phyloP scores from a whole-genome alignment of 2,113 vertebrate species.

The Halcyon malimbica region DNA sequence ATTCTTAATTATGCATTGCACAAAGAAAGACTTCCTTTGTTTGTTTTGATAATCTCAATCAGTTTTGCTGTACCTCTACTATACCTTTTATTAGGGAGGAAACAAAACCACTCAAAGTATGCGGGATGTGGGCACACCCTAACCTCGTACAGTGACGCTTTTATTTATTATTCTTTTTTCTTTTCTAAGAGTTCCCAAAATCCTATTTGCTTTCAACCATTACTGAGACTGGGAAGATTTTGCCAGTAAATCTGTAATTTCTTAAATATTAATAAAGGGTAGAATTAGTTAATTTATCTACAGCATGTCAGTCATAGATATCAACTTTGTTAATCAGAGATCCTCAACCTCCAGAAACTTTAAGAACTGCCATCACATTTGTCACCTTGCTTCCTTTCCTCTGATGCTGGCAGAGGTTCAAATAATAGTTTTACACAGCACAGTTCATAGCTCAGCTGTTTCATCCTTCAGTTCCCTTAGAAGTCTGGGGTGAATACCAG shows the following conservation, averaged over 20 bases:
- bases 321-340: neutral
- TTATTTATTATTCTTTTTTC: neutral
- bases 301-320: neutral
- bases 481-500: conserved; percentile 26
- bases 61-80: neutral
- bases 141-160: neutral
- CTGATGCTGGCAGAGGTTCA: neutral
- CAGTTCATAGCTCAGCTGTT: neutral
- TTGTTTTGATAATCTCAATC: neutral
- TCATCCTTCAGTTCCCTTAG: conserved; percentile 32
- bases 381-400: neutral
- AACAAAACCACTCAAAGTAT: neutral
- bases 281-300: neutral
- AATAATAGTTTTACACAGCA: neutral
- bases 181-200: neutral
- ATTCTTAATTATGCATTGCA: neutral
- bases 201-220: neutral
- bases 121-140: neutral
- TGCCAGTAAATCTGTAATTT: neutral
- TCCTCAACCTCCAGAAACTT: neutral
- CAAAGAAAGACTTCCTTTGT: neutral
- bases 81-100: neutral
- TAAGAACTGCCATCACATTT: neutral
- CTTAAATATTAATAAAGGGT: neutral
- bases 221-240: neutral